phyloP scores from a whole-genome alignment of 23 tunicate species.

The Trididemnum miniatum region DNA sequence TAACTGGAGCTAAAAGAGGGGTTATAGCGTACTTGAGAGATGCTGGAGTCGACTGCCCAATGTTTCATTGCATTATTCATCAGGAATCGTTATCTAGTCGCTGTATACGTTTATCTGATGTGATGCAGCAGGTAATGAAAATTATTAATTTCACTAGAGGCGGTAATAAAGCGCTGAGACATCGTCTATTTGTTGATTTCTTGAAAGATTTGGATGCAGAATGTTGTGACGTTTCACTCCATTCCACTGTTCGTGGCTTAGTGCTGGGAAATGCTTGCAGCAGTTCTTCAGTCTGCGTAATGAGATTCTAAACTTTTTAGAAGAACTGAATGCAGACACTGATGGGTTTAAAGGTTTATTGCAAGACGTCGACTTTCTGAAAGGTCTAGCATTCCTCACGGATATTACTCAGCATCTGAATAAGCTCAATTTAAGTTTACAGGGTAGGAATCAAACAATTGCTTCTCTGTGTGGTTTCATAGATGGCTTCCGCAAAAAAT shows the following conservation, averaged over 20 bases:
- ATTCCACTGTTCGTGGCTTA: background rate
- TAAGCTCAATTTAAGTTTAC: no score
- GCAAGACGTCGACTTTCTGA: no score
- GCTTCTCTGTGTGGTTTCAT: no score
- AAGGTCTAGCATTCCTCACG: no score
- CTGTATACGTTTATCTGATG: conserved; percentile 2
- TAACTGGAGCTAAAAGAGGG: conserved; percentile 1
- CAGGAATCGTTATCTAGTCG: background rate
- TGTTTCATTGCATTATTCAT: background rate
- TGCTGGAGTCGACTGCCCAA: conserved; percentile 5
- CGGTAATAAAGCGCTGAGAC: conserved; percentile 4
- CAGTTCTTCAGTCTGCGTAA: conserved; percentile 4
- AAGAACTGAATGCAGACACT: no score
- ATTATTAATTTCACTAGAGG: background rate
- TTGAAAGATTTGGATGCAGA: background rate
- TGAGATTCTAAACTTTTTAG: no score
- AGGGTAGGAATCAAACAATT: no score
- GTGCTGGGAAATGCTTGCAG: conserved; percentile 1
- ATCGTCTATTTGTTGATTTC: conserved; percentile 1
- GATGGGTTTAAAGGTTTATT: no score
- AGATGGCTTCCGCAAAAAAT: no score
- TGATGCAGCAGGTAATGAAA: background rate
- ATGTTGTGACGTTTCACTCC: background rate
- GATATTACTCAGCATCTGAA: no score
- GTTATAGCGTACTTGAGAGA: background rate